phyloP scores from a whole-genome alignment of 2,888 invertebrate species.

The Stegana nigrithorax region DNA sequence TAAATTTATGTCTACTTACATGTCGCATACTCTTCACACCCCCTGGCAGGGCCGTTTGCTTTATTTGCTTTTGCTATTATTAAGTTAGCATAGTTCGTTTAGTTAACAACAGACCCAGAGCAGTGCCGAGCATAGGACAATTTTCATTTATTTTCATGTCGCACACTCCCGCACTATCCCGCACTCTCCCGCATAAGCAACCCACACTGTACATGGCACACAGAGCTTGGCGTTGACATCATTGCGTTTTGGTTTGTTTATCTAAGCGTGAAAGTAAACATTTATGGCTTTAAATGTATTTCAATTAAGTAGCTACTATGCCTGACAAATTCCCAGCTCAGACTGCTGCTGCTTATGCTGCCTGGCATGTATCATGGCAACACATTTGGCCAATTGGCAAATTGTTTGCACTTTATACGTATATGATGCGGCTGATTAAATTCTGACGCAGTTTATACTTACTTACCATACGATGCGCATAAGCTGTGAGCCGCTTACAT shows the following conservation, averaged over 20 bases:
- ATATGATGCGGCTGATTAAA: neutral
- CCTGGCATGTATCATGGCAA: neutral
- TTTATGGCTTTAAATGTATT: slow-evolving; percentile 6
- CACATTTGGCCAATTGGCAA: neutral
- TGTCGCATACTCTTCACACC: too few species aligned
- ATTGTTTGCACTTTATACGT: neutral
- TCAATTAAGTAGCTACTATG: slow-evolving; percentile 10
- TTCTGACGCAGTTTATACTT: neutral
- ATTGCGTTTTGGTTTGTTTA: neutral
- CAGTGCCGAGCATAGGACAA: too few species aligned
- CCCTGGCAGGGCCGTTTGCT: neutral
- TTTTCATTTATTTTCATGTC: too few species aligned
- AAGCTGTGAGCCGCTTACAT: too few species aligned
- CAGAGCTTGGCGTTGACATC: neutral
- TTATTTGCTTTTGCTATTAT: neutral
- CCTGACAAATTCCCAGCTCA: too few species aligned
- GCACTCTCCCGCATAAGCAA: neutral
- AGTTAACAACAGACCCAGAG: too few species aligned
- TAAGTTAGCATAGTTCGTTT: too few species aligned
- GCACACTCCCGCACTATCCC: neutral
- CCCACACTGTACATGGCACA: neutral
- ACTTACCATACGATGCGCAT: too few species aligned
- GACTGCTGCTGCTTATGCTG: too few species aligned
- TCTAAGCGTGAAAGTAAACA: neutral
- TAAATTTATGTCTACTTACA: slow-evolving; percentile 18